Evolutionary conservation across 2,888 invertebrate genomes (phyloP).

Genomic region (Oscheius sp.): DNA sequence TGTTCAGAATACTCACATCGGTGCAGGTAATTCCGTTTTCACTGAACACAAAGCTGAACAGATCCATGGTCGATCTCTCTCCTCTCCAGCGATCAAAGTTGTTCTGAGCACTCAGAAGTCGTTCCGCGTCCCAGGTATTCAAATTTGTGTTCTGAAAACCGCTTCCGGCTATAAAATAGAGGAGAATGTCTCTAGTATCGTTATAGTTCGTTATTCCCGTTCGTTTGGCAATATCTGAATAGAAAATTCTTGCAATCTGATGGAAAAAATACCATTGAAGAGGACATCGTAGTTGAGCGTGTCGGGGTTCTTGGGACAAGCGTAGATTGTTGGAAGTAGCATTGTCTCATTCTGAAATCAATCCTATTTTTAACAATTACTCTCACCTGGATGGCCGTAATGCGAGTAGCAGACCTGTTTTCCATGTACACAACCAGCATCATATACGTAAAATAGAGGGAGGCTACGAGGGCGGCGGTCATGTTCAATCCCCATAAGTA

Average conservation of each 20-base stretch:
- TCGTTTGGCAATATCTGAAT: conserved; percentile 18
- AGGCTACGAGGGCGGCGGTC: conserved; percentile 7
- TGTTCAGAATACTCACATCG: conserved; percentile 22
- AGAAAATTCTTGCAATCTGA: not conserved
- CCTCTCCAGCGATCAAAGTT: conserved; percentile 22
- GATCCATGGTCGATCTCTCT: conserved; percentile 6
- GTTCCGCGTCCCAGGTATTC: conserved; percentile 3
- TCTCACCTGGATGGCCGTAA: conserved; percentile 24
- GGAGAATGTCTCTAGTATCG: conserved; percentile 11
- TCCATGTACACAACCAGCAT: conserved; percentile 28
- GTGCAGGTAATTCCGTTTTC: conserved; percentile 33
- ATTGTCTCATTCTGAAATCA: conserved; percentile 30
- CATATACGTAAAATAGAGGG: conserved; percentile 26
- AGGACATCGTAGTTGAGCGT: conserved; percentile 33
- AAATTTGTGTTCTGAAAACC: conserved; percentile 34
- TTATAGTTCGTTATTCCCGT: conserved; percentile 9
- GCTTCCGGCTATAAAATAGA: conserved; percentile 35
- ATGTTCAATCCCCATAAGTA: conserved; percentile 34
- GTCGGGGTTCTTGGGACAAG: conserved; percentile 36
- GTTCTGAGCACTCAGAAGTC: conserved; percentile 2
- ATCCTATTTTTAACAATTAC: not conserved
- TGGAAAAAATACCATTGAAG: conserved; percentile 12
- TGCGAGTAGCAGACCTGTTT: conserved; percentile 25
- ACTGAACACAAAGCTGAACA: conserved; percentile 34
- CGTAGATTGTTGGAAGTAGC: conserved; percentile 29